Evolutionary conservation across 2,113 vertebrate species (phyloP).

Genomic region (Beaufortia kweichowensis): DNA sequence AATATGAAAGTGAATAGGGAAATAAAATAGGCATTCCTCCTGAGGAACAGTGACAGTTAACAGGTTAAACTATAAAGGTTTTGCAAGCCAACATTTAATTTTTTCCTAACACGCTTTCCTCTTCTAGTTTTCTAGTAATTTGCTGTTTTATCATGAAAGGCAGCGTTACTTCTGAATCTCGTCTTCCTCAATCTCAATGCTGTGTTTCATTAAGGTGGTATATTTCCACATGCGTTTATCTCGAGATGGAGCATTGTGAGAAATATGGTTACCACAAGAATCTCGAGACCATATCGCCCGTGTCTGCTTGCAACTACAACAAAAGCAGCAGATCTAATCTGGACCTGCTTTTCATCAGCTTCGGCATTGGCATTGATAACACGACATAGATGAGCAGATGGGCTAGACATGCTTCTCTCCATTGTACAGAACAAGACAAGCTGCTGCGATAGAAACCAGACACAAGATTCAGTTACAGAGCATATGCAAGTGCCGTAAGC

Average conservation of each 20-base stretch:
- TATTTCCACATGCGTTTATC: slow-evolving; percentile 4
- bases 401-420: slow-evolving; percentile 41
- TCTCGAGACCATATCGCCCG: slow-evolving; percentile 17
- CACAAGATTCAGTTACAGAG: slow-evolving; percentile 41
- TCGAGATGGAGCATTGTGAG: slow-evolving; percentile 1
- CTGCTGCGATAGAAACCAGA: slow-evolving; percentile 42
- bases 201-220: neutral
- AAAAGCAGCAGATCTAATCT: slow-evolving; percentile 22
- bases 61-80: no score
- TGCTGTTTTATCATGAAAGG: neutral
- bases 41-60: no score
- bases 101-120: no score
- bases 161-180: neutral
- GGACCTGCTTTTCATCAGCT: slow-evolving; percentile 35
- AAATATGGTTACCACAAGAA: neutral
- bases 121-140: neutral
- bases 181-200: neutral
- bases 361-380: slow-evolving; percentile 47
- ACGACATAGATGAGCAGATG: slow-evolving; percentile 59
- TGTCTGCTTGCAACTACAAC: slow-evolving; percentile 22
- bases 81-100: no score
- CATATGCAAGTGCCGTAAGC: slow-evolving; percentile 51
- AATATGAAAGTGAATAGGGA: no score
- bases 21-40: no score
- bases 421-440: slow-evolving; percentile 35